Base-by-base conservation (phyloP, 2,113 vertebrate genomes). In the Protobothrops flavoviridis region DNA sequence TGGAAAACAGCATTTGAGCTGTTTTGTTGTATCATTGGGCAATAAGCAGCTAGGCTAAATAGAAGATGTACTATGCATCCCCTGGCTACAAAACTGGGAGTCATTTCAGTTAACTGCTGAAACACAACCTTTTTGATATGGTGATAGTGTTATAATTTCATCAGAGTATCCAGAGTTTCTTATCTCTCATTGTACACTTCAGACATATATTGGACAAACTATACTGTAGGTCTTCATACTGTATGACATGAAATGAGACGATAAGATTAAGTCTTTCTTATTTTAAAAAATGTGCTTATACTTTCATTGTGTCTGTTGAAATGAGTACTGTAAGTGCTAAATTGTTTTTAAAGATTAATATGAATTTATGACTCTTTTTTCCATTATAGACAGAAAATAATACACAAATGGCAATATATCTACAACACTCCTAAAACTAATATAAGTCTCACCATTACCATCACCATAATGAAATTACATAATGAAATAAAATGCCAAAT, bases 41-140 rank as follows among this genome's bases (percentile, higher is more conserved):
- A 95, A 96, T 97, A 97, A 97, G 96, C 94, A 95, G 92, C 93
- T 96, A 91, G 91, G 90, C 91, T 94, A 92, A 96, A 95, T n/a
- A 94, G 94, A 95, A 96, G 96, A 91, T 95, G 94, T 89, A 52
- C 93, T 89, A 88, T 90, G 92, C 92, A 57, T 93, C 95, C 93
- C 91, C 91, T 92, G 93, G 94, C 93, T 95, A 94, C 45, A 91
- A 91, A 88, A 90, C 93, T 87, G 61, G 90, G 96, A 95, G 96
- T 94, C 95, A 87, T 96, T 96, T 95, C 94, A 90, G 64, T 93
- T 90, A 53, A 43, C 93, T 95, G 20, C 94, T 92, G 94, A 88
- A 95, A 92, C 93, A 85, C 74, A 94, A 94, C 92, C 91, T 93
- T 57, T 93, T 94, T 94, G 87, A 92, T 53, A 64, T 13, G 15